Evolutionary conservation across 2,888 invertebrate genomes (phyloP), one percentile per base, ranked within the genome.

Genomic region (Andrena chrysosceles): DNA sequence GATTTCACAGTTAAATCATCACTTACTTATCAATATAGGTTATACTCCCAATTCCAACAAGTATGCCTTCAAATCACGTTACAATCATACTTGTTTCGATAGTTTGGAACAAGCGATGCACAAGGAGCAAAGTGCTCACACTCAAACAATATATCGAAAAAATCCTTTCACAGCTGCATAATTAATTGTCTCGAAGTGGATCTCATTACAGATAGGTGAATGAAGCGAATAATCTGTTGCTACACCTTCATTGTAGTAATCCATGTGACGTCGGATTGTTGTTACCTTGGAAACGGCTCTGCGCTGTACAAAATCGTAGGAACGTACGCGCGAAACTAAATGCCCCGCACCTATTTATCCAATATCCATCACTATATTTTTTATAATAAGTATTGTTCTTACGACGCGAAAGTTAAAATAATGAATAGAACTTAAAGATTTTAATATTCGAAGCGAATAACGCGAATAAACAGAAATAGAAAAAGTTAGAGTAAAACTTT

Each of bases 271-370:
- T 87, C 83, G 35, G 0, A 20, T 63, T 60, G 66, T 29, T 70
- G 88, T 88, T 85, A 52, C 87, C 88, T 81, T 88, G 81, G 88
- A 89, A 84, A 88, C 87, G 85, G 84, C 33, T 68, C 56, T 79
- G 81, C 48, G 71, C 69, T 63, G 63, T 56, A 23, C 69, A 68
- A 42, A 33, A 69, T 52, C 26, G 0, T 74, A 89, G 77, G 72
- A 20, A 13, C 42, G 89, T 83, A 72, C 23, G 29, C 23, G 26
- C 2, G 35, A 33, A 54, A 52, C 2, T 4, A n/a, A 48, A 16
- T 26, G 5, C 54, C 83, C 23, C 23, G 16, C 20, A 48, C 49
- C 8, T 54, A n/a, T n/a, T n/a, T n/a, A n/a, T n/a, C n/a, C n/a
- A n/a, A n/a, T n/a, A 0, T 59, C 13, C 23, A 23, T 7, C 29